phyloP scores from a whole-genome alignment of 2,888 invertebrate genomes.

The Dicranocentrus wangi region DNA sequence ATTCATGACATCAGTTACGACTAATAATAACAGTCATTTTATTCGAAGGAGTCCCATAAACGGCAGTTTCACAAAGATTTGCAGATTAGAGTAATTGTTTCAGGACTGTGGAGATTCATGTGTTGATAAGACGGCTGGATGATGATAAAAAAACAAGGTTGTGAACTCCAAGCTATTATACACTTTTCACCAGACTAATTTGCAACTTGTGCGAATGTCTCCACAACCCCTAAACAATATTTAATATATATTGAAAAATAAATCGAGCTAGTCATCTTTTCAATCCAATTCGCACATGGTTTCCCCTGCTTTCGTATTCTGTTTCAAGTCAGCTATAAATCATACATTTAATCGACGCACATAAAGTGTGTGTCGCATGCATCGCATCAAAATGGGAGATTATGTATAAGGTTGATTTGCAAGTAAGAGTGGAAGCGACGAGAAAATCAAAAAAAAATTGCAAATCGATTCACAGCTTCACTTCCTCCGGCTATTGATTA shows the following conservation, averaged over 20 bases:
- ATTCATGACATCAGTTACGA: conserved; percentile 26
- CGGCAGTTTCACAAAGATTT: not conserved
- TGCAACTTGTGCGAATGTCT: not conserved
- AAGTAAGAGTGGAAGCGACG: not conserved
- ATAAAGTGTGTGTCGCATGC: not conserved
- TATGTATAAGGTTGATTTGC: not conserved
- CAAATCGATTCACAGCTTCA: conserved; percentile 6
- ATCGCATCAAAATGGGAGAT: not conserved
- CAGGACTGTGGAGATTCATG: not conserved
- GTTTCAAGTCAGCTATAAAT: not conserved
- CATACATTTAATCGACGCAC: not conserved
- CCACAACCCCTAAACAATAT: not conserved
- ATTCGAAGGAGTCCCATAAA: not conserved
- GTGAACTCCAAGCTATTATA: too few species aligned
- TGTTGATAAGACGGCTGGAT: not conserved
- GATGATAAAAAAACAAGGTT: too few species aligned
- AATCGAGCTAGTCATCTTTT: too few species aligned
- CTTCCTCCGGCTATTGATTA: conserved; percentile 52
- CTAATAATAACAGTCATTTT: conserved; percentile 31
- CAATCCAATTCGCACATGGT: too few species aligned
- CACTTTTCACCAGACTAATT: not conserved
- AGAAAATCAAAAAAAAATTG: not conserved
- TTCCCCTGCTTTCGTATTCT: too few species aligned
- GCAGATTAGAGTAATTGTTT: not conserved
- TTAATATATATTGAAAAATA: not conserved